Evolutionary conservation across 2,113 vertebrate species (phyloP).

Genomic region (Lophotis ruficrista): DNA sequence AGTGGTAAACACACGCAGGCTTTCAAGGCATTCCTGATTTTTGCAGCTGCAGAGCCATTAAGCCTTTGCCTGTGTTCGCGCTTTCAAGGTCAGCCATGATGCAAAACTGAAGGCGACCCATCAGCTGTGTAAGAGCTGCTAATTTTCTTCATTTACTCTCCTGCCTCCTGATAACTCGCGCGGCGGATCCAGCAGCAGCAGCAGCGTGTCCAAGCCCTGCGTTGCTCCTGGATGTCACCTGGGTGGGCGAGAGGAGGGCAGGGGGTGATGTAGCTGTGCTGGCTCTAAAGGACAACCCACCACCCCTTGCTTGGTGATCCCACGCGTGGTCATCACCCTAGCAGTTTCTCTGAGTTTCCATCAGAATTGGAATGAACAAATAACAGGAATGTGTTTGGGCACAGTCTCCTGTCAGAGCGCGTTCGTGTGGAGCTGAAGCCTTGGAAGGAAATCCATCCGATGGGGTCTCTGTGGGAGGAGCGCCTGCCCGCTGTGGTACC

Average conservation of each 20-base stretch:
- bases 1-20: background rate
- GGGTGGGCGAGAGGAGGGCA: background rate
- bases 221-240: background rate
- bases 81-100: conserved; percentile 36
- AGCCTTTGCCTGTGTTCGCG: background rate
- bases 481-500: background rate
- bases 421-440: accelerated
- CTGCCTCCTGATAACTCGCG: background rate
- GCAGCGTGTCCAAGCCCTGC: accelerated
- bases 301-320: background rate
- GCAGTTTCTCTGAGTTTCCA: background rate
- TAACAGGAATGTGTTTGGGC: background rate
- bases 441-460: background rate
- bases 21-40: conserved; percentile 36
- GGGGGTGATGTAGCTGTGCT: background rate
- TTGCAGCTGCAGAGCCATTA: background rate
- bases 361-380: background rate
- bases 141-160: background rate
- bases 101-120: conserved; percentile 9
- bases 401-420: accelerated
- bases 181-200: background rate
- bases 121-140: conserved; percentile 1
- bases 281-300: background rate
- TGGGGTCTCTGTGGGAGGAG: background rate
- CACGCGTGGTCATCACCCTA: background rate